Conservation (phyloP, 1,140 invertebrate species). For the Carposina sasakii region DNA sequence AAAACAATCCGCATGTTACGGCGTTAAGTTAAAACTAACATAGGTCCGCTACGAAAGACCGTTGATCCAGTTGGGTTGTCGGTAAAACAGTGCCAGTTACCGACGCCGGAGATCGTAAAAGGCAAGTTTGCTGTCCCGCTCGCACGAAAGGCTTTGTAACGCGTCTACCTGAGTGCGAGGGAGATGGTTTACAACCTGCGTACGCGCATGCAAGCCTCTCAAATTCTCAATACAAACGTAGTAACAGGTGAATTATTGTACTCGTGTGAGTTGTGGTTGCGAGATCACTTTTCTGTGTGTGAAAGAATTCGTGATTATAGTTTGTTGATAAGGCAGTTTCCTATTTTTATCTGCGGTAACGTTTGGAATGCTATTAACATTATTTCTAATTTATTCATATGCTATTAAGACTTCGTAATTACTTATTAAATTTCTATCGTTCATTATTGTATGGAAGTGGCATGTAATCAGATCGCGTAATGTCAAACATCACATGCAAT, state of each 20-base stretch:
- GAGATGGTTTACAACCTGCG: conserved; percentile 58
- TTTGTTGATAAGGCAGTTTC: conserved; percentile 62
- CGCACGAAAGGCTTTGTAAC: conserved; percentile 15
- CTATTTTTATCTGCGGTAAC: conserved; percentile 43
- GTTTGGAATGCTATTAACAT: conserved; percentile 32
- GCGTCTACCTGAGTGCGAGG: conserved; percentile 34
- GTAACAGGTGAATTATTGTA: conserved; percentile 61
- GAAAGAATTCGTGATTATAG: conserved; percentile 50
- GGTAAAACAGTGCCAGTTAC: conserved; percentile 57
- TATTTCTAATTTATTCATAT: too few species aligned
- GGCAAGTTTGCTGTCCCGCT: conserved; percentile 33
- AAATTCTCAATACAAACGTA: conserved; percentile 45
- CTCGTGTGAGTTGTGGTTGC: conserved; percentile 50
- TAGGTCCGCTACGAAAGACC: conserved; percentile 60
- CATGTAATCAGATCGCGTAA: too few species aligned
- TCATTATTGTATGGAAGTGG: too few species aligned
- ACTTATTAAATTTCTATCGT: too few species aligned
- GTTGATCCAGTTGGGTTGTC: conserved; percentile 64
- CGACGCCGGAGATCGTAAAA: conserved; percentile 36
- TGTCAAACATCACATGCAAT: too few species aligned
- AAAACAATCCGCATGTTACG: conserved; percentile 49
- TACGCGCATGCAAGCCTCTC: conserved; percentile 49
- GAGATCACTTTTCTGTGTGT: conserved; percentile 41
- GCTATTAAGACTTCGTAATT: conserved; percentile 15
- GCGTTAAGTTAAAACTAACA: conserved; percentile 68